Evolutionary conservation across 92 coral and sea anemone species (phyloP).

Genomic region (Heteractis magnifica): DNA sequence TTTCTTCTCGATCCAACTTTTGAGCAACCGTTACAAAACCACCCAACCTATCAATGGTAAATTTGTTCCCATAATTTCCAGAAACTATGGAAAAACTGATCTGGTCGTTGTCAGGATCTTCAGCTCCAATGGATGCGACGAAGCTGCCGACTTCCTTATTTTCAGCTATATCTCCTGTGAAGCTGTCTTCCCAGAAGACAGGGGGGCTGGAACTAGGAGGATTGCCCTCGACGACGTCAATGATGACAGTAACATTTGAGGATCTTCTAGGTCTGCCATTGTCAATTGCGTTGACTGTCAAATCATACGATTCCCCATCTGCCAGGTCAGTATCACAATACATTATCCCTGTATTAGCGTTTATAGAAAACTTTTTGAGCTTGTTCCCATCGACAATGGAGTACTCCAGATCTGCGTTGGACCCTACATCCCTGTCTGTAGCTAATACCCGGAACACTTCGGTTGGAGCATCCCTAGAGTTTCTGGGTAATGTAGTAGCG

Average conservation of each 20-base stretch:
- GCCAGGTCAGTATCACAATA: slow-evolving; percentile 54
- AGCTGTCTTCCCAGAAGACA: slow-evolving; percentile 22
- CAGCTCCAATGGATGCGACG: slow-evolving; percentile 50
- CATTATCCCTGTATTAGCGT: slow-evolving; percentile 71
- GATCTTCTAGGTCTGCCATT: slow-evolving; percentile 62
- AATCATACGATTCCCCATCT: slow-evolving; percentile 47
- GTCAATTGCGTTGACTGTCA: slow-evolving; percentile 70
- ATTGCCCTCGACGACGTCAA: slow-evolving; percentile 44
- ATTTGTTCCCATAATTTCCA: slow-evolving; percentile 79
- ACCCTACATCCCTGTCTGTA: slow-evolving; percentile 69
- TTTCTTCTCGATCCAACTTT: slow-evolving; percentile 62
- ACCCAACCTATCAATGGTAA: slow-evolving; percentile 52
- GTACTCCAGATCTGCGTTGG: slow-evolving; percentile 66
- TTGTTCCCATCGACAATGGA: slow-evolving; percentile 35
- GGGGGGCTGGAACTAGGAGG: slow-evolving; percentile 52
- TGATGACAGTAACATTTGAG: slow-evolving; percentile 46
- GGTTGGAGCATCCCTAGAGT: slow-evolving; percentile 29
- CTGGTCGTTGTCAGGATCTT: slow-evolving; percentile 57
- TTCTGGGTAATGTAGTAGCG: slow-evolving; percentile 42
- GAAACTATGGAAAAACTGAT: slow-evolving; percentile 54
- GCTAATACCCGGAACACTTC: slow-evolving; percentile 65
- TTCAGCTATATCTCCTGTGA: slow-evolving; percentile 50
- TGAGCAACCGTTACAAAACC: slow-evolving; percentile 62
- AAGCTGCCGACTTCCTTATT: slow-evolving; percentile 52
- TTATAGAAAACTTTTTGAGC: slow-evolving; percentile 54